These are phyloP conservation scores for Sebastes matsubarae DNA, from an alignment of 2,797 vertebrate genomes.

Conservation along the genomic window DNA sequence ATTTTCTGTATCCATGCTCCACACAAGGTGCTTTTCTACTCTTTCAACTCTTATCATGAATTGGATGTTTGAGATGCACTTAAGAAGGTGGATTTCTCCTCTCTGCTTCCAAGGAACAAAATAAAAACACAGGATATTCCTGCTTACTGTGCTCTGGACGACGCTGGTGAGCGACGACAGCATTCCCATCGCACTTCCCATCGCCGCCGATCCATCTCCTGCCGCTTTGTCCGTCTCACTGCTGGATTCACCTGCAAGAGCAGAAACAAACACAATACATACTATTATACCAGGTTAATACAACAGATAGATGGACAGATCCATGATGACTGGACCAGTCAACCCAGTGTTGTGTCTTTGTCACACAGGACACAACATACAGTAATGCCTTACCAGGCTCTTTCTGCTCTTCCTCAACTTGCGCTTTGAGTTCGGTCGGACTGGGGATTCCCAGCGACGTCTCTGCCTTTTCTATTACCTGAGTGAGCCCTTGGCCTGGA, in stretches of 20 bases:
- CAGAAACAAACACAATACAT: not conserved
- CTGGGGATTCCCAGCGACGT: conserved; percentile 93
- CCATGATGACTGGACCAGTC: not conserved
- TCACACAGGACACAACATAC: not conserved
- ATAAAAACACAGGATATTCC: not conserved
- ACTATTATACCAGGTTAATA: not conserved
- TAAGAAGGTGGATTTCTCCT: not conserved
- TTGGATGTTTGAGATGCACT: not conserved
- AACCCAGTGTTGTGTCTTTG: not conserved
- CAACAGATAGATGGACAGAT: too few relatives aligned
- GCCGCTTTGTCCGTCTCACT: conserved; percentile 35
- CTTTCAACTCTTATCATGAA: too few relatives aligned
- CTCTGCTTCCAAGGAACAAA: not conserved
- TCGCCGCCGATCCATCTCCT: conserved; percentile 69
- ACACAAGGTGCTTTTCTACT: too few relatives aligned
- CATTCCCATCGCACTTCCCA: conserved; percentile 89
- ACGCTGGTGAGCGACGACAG: conserved; percentile 91
- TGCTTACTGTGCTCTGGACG: conserved; percentile 94
- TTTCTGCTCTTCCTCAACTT: conserved; percentile 75
- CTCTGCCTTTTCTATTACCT: conserved; percentile 97
- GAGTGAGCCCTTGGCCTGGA: conserved; percentile 93
- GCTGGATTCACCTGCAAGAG: conserved; percentile 36
- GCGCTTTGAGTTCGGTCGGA: conserved; percentile 87
- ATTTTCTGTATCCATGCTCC: too few relatives aligned
- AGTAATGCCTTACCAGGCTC: conserved; percentile 17